Evolutionary conservation across 2,797 vertebrate genomes (phyloP).

Genomic region (Nyctalus aviator): DNA sequence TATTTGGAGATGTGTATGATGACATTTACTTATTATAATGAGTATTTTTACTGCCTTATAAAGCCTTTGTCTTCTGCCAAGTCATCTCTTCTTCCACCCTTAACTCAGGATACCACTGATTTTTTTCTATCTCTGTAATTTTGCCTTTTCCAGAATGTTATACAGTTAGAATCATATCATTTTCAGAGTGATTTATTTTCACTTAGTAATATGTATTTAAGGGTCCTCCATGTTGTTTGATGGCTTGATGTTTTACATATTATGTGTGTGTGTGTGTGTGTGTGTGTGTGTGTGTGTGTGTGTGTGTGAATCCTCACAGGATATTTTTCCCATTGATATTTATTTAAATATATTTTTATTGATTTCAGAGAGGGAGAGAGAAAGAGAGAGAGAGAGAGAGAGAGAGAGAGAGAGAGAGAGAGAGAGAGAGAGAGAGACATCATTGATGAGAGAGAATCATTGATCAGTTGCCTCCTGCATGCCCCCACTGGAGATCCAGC

Average conservation of each 20-base stretch:
- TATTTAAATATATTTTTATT: no score
- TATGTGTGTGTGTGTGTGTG: not conserved
- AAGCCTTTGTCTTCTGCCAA: not conserved
- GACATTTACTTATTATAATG: not conserved
- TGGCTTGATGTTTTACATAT: not conserved
- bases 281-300: no score
- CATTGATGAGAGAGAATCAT: no score
- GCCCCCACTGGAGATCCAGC: no score
- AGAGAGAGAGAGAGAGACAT: no score
- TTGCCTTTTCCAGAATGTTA: not conserved
- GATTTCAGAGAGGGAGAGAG: no score
- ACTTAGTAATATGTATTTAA: not conserved
- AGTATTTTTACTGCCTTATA: conserved; percentile 24
- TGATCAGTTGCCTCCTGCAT: no score
- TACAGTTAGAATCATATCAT: not conserved
- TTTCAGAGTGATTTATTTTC: not conserved
- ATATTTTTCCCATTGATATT: no score
- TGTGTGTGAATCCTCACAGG: no score
- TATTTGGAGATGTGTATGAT: not conserved
- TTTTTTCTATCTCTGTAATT: not conserved
- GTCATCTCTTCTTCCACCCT: not conserved
- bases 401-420: no score
- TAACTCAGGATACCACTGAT: not conserved
- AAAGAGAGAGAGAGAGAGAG: no score
- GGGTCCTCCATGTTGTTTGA: not conserved